Percentiles rank a stretch among this genome's conserved stretches.
Evolutionary conservation across 2,113 vertebrate species (phyloP).

Genomic region (Clarias gariepinus): DNA sequence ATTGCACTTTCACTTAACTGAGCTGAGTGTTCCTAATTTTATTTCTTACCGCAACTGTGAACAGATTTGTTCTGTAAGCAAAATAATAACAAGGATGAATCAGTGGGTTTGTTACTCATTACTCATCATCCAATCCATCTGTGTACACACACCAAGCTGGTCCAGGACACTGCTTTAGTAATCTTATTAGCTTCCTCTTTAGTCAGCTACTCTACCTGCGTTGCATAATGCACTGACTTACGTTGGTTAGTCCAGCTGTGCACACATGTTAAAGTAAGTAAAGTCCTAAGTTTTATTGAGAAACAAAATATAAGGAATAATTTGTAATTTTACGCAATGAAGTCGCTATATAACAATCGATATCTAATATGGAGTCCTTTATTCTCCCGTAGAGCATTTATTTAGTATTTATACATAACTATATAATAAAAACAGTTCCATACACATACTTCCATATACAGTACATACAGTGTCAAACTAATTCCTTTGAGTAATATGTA

Average conservation of each 20-base stretch:
- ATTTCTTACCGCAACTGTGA: neutral
- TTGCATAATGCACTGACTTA: neutral
- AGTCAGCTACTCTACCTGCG: neutral
- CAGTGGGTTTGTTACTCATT: neutral
- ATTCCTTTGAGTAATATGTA: neutral
- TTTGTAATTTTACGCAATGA: too few species aligned
- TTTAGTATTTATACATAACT: too few species aligned
- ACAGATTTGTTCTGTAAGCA: neutral
- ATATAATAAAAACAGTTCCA: too few species aligned
- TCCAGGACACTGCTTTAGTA: neutral
- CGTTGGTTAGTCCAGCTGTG: neutral
- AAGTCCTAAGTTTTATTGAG: too few species aligned
- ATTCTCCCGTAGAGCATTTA: too few species aligned
- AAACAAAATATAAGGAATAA: too few species aligned
- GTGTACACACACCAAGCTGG: neutral
- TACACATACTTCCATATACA: too few species aligned
- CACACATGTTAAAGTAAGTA: neutral
- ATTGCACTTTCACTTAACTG: neutral
- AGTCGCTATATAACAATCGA: too few species aligned
- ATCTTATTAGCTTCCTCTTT: neutral
- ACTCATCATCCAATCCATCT: neutral
- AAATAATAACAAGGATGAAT: neutral
- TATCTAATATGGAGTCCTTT: too few species aligned
- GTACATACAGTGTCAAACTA: too few species aligned
- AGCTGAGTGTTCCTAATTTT: neutral